These are phyloP conservation scores for Hyposmocoma kahamanoa DNA, from an alignment of 1,140 invertebrate species.

Conservation along the genomic window DNA sequence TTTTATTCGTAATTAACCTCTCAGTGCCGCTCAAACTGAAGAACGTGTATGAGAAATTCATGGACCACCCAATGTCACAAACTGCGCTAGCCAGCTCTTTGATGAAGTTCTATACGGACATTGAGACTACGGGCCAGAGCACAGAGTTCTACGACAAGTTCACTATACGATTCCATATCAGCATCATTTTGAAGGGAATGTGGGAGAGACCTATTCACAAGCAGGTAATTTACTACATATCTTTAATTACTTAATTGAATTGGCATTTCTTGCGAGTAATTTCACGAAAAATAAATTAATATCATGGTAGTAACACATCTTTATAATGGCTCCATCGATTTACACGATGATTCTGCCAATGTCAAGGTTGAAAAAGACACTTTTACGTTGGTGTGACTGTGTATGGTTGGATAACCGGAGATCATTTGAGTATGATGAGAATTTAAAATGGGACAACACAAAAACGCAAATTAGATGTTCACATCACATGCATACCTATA, in stretches of 20 bases:
- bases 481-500: too few relatives aligned
- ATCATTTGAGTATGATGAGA: too few relatives aligned
- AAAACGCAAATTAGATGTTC: too few relatives aligned
- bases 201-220: constrained; percentile 81
- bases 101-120: constrained; percentile 99
- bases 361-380: too few relatives aligned
- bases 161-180: constrained; percentile 97
- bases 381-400: too few relatives aligned
- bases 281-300: too few relatives aligned
- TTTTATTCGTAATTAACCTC: constrained; percentile 94
- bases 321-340: too few relatives aligned
- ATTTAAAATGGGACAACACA: too few relatives aligned
- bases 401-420: too few relatives aligned
- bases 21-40: constrained; percentile 82
- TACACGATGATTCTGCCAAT: too few relatives aligned
- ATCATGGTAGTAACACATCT: too few relatives aligned
- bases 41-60: constrained; percentile 70
- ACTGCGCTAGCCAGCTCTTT: constrained; percentile 88
- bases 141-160: constrained; percentile 99
- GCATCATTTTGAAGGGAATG: constrained; percentile 94
- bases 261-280: too few relatives aligned
- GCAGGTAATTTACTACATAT: constrained; percentile 28
- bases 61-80: constrained; percentile 91
- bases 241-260: neutral
- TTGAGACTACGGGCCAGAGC: constrained; percentile 97